phyloP scores from a whole-genome alignment of 2,888 invertebrate species.

The Orthosia gracilis region DNA sequence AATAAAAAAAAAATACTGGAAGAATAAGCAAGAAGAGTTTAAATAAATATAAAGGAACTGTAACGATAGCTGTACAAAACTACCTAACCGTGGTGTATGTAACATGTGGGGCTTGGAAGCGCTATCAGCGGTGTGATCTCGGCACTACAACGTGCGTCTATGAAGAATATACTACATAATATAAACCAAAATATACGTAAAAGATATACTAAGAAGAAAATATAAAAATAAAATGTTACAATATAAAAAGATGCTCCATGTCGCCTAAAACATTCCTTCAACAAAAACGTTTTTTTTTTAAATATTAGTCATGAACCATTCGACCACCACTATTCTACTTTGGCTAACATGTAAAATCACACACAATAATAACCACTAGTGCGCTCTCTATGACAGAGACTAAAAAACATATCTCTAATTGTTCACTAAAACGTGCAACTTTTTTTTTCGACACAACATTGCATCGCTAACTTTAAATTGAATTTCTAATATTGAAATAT shows the following conservation, averaged over 20 bases:
- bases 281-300: slow-evolving; percentile 73
- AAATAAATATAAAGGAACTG: slow-evolving; percentile 62
- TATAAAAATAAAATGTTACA: slow-evolving; percentile 69
- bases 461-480: slow-evolving; percentile 71
- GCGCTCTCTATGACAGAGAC: slow-evolving; percentile 80
- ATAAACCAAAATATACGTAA: slow-evolving; percentile 65
- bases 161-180: slow-evolving; percentile 68
- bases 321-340: slow-evolving; percentile 76
- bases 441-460: slow-evolving; percentile 76
- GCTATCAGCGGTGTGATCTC: slow-evolving; percentile 57
- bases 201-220: slow-evolving; percentile 64
- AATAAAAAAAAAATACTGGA: slow-evolving; percentile 45
- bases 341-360: slow-evolving; percentile 81
- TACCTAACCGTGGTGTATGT: slow-evolving; percentile 60
- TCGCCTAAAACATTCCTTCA: slow-evolving; percentile 87
- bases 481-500: slow-evolving; percentile 85
- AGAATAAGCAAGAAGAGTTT: slow-evolving; percentile 52
- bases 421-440: slow-evolving; percentile 86
- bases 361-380: slow-evolving; percentile 85
- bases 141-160: slow-evolving; percentile 66
- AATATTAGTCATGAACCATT: slow-evolving; percentile 71
- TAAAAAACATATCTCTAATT: slow-evolving; percentile 80
- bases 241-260: slow-evolving; percentile 82
- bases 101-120: slow-evolving; percentile 60
- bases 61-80: slow-evolving; percentile 62